Evolutionary conservation across 2,113 vertebrate species (phyloP).

Genomic region (Apodemus sylvaticus): DNA sequence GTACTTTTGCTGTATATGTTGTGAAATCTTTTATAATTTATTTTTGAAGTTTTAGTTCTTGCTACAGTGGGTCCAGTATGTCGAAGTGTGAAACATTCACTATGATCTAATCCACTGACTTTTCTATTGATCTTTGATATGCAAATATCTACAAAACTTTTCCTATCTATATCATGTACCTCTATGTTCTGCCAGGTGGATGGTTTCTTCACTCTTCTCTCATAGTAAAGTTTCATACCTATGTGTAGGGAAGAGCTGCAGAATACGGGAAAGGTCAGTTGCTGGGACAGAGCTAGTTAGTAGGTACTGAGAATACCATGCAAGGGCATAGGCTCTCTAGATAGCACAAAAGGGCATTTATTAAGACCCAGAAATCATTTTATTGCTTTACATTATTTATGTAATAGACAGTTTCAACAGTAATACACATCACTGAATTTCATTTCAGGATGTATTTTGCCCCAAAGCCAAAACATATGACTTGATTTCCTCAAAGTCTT

Average conservation of each 20-base stretch:
- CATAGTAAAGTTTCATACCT: neutral
- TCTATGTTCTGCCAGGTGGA: neutral
- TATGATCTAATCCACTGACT: neutral
- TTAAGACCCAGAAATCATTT: neutral
- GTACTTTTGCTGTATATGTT: neutral
- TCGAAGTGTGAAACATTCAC: neutral
- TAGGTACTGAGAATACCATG: neutral
- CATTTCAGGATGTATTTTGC: neutral
- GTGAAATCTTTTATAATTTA: slow-evolving; percentile 7
- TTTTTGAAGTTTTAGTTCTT: neutral
- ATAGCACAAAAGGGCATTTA: neutral
- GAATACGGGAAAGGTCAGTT: too few species aligned
- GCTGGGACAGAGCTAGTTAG: neutral
- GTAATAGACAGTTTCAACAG: neutral
- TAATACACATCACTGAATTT: neutral
- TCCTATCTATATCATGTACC: neutral
- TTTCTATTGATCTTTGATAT: neutral
- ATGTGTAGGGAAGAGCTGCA: neutral
- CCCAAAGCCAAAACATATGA: neutral
- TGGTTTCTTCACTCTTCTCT: neutral
- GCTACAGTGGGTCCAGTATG: neutral
- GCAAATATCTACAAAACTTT: neutral
- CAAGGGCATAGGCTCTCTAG: neutral
- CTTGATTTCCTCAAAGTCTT: neutral
- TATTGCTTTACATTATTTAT: neutral